Percentiles rank a stretch among this genome's conserved stretches.
Evolutionary conservation across 2,113 vertebrate genomes (phyloP).

Genomic region (Poecile atricapillus): DNA sequence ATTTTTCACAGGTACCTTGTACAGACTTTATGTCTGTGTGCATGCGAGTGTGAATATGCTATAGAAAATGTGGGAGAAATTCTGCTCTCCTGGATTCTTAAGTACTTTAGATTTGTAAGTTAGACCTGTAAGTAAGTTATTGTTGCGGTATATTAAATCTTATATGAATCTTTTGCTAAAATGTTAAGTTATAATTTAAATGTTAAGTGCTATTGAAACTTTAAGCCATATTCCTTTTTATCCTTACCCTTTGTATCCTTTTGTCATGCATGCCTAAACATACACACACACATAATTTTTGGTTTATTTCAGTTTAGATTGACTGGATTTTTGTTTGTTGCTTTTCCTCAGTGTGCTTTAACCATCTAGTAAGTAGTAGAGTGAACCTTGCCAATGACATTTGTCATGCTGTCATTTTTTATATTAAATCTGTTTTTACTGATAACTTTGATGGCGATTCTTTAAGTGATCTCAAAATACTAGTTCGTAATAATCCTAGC

Average conservation of each 20-base stretch:
- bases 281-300: not conserved
- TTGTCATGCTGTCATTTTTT: not conserved
- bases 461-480: not conserved
- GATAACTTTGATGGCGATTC: not conserved
- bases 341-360: not conserved
- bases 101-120: not conserved
- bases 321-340: not conserved
- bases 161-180: not conserved
- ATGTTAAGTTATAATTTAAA: not conserved
- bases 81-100: not conserved
- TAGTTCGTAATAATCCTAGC: not conserved
- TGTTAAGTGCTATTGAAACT: not conserved
- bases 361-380: not conserved
- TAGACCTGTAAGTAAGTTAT: not conserved
- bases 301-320: not conserved
- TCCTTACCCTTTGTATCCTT: not conserved
- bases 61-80: not conserved
- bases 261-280: not conserved
- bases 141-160: not conserved
- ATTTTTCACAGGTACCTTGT: too few relatives aligned
- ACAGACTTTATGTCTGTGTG: not conserved
- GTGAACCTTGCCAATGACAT: not conserved
- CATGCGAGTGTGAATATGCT: not conserved
- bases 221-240: not conserved
- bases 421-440: not conserved